Base-by-base conservation (phyloP, 2,113 vertebrate species). In the Scopus umbretta region DNA sequence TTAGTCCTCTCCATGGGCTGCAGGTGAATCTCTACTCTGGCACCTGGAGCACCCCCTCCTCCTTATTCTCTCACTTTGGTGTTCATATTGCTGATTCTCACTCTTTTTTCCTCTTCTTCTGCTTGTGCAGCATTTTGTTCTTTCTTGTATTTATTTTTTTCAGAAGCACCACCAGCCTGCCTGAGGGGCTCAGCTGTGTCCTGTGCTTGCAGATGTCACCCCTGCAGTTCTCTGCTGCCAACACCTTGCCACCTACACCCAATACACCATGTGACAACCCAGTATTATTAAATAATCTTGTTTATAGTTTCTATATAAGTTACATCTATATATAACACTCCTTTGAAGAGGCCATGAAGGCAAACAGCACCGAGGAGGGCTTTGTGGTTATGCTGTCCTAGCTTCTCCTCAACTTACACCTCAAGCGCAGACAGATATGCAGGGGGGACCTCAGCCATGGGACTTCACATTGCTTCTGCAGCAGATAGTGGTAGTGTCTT, bases 241-340 rank as follows among this genome's bases (percentile, higher is more conserved):
- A 7, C 18, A 43, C 15, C 27, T 76, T 65, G 32, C 29, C 29
- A 52, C 29, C 16, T 21, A 40, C 27, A 18, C 19, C 8, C 16
- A 65, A 25, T n/a, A 43, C 11, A 21, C 18, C 20, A 36, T 59
- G 23, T 32, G 21, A 16, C 26, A 55, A 22, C n/a, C 25, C 18
- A 55, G 13, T 61, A 61, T 42, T 55, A 47, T 49, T 84, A 59
- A 93, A 23, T 59, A 52, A 34, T 36, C 52, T 66, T 65, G 6
- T 52, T 65, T 66, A 47, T 27, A 65, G 4, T 20, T 84, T 73
- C n/a, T 25, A 11, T 36, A 21, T n/a, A 58, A 43, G 7, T 12
- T 43, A 14, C n/a, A 38, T 38, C 4, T 68, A 36, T 61, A 42
- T 27, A 36, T 25, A 66, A 36, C 0, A 0, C 3, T 62, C 10